Conservation (phyloP, 2,113 vertebrate genomes). For the Micronycteris hirsuta region DNA sequence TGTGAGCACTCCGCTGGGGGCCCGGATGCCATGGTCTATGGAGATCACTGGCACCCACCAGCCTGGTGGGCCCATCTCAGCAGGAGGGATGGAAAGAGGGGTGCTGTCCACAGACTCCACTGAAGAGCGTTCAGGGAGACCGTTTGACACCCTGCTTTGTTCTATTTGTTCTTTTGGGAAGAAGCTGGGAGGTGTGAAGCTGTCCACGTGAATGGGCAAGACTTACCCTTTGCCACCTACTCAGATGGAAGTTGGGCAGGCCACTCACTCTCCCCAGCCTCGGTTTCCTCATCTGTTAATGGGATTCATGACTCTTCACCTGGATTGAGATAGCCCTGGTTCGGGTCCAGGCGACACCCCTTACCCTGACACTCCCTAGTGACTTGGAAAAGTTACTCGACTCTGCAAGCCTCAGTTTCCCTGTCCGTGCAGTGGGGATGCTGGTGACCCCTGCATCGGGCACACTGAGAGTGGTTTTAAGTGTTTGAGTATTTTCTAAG, state of each 20-base stretch:
- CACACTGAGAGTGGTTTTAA: no score
- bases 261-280: neutral
- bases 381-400: neutral
- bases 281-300: neutral
- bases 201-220: rapidly evolving
- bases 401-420: neutral
- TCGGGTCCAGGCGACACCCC: neutral
- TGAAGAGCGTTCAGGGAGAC: neutral
- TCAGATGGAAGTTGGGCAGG: neutral
- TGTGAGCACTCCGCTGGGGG: no score
- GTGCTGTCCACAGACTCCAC: rapidly evolving
- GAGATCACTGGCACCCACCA: neutral
- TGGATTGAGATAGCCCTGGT: neutral
- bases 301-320: neutral
- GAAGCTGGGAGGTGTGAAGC: neutral
- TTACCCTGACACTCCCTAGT: neutral
- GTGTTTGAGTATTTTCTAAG: no score
- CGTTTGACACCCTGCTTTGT: neutral
- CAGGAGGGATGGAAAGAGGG: neutral
- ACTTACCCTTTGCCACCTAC: neutral
- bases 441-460: neutral
- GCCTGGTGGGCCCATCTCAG: neutral
- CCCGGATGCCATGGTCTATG: rapidly evolving
- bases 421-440: no score
- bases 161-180: neutral